phyloP scores from a whole-genome alignment of 2,797 vertebrate genomes.

The Danio kyathit region DNA sequence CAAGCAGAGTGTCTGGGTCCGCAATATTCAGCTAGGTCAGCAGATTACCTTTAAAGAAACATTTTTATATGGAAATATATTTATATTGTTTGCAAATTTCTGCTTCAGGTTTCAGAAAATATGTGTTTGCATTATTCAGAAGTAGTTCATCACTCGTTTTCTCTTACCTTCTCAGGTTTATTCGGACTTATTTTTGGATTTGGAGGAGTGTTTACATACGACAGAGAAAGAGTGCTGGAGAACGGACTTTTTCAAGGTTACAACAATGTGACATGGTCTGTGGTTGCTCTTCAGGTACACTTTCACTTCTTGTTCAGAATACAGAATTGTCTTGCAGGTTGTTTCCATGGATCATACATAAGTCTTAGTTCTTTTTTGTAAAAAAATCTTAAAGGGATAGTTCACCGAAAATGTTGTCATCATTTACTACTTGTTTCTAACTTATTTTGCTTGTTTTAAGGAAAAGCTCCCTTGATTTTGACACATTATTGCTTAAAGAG shows the following conservation, averaged over 20 bases:
- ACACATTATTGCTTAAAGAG: no score
- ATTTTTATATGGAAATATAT: not conserved
- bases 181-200: conserved; percentile 94
- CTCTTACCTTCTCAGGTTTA: conserved; percentile 79
- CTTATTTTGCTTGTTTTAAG: no score
- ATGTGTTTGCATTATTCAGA: no score
- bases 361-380: no score
- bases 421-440: no score
- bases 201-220: conserved; percentile 90
- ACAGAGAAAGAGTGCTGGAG: conserved; percentile 88
- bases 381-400: no score
- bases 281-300: conserved; percentile 91
- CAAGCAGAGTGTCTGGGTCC: conserved; percentile 97
- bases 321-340: no score
- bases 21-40: conserved; percentile 97
- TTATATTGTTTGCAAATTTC: no score
- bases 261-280: conserved; percentile 91
- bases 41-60: not conserved
- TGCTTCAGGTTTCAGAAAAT: no score
- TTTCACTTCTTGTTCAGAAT: not conserved
- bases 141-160: not conserved
- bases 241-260: conserved; percentile 97
- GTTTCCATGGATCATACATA: no score
- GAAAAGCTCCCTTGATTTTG: no score
- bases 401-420: no score